A percentile compares a stretch with the other conserved stretches of the same genome.
phyloP scores from a whole-genome alignment of 2,113 vertebrate genomes.

The pig (Sus scrofa) region T2T-Sscrofa CM000820.6:126314001-126314500 shows the following conservation, averaged over 20 bases:
- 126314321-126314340: neutral
- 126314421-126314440: neutral
- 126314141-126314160: neutral
- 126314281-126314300: neutral
- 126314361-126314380: constrained; percentile 2
- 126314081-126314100: neutral
- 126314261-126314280: neutral
- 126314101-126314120: constrained; percentile 1
- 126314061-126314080: neutral
- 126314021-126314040: constrained; percentile 9
- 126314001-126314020: neutral
- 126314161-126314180: neutral
- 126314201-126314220: constrained; percentile 26
- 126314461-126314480: constrained; percentile 22
- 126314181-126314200: neutral
- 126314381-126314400: neutral
- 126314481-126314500: neutral
- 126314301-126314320: neutral
- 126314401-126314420: neutral
- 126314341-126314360: neutral
- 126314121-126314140: neutral
- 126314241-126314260: neutral
- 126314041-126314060: neutral
- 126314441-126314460: neutral
- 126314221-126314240: neutral